Base-by-base conservation (phyloP, 2,113 vertebrate genomes). In the Puma concolor region DNA sequence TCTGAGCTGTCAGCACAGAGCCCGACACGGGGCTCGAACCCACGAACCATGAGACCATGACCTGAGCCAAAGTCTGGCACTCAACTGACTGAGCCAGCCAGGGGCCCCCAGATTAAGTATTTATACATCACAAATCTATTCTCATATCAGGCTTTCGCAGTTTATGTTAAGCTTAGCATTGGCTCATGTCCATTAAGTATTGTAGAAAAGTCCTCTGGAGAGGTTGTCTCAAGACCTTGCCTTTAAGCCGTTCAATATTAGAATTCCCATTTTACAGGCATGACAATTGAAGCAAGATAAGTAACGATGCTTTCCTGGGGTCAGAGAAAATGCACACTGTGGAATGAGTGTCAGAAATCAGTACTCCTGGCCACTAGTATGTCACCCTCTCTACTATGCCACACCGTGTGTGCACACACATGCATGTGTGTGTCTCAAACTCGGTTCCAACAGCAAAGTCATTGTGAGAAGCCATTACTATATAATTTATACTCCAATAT, bases 161-260 rank as follows among this genome's bases (percentile, higher is more conserved):
- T 93, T 97, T 94, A 71, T 87, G 48, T 90, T 88, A 88, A 52
- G 41, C 38, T 91, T 94, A 92, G 33, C 36, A 84, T 50, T 94
- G 69, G 88, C n/a, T 72, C 4, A 16, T 13, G 13, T 3, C 4
- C 25, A 74, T 36, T 79, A 67, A 81, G 7, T 79, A 69, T 90
- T 2, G 60, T 57, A 66, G 29, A 71, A 82, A 88, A 38, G 10
- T 13, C 50, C 31, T 88, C 12, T 31, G 85, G 41, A 84, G 52
- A 95, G 11, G 8, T 2, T 81, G 48, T 85, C 50, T 74, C 94
- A 84, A 79, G 74, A 29, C 11, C 12, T 57, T 63, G 27, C 6
- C 48, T 95, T 95, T 7, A 63, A 79, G 27, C 38, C 82, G 6
- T 84, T 86, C 77, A 92, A 74, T 72, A 82, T 50, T 82, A 52